phyloP scores from a whole-genome alignment of 2,113 vertebrate genomes.

The Ptychochromis oligacanthus region DNA sequence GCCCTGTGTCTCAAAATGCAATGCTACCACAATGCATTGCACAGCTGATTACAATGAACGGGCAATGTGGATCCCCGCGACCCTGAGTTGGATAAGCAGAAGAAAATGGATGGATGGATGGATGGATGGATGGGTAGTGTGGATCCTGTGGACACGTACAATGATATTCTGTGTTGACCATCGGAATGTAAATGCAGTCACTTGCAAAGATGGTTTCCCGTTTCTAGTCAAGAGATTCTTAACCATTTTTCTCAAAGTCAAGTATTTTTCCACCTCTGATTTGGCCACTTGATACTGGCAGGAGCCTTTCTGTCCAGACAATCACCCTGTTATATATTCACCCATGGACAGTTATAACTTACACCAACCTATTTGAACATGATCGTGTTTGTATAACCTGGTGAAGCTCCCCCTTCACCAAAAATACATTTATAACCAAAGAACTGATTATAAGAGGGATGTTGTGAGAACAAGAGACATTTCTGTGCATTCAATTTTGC shows the following conservation, averaged over 20 bases:
- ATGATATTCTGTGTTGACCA: neutral
- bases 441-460: neutral
- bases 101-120: no score
- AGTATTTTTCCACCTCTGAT: neutral
- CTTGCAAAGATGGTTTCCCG: neutral
- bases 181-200: neutral
- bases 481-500: neutral
- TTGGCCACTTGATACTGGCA: neutral
- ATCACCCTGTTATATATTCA: neutral
- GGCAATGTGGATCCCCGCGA: no score
- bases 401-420: neutral
- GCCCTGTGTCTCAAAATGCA: neutral
- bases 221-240: neutral
- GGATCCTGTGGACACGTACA: no score
- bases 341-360: neutral
- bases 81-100: no score
- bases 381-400: neutral
- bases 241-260: neutral
- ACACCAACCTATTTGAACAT: neutral
- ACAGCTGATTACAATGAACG: neutral
- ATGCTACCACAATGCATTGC: neutral
- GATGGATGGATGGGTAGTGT: no score
- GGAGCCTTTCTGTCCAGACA: neutral
- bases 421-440: accelerated
- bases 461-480: neutral